A percentile compares a stretch with the other conserved stretches of the same genome.
Conservation (phyloP, 2,888 invertebrate species). For the Idaea aversata region DNA sequence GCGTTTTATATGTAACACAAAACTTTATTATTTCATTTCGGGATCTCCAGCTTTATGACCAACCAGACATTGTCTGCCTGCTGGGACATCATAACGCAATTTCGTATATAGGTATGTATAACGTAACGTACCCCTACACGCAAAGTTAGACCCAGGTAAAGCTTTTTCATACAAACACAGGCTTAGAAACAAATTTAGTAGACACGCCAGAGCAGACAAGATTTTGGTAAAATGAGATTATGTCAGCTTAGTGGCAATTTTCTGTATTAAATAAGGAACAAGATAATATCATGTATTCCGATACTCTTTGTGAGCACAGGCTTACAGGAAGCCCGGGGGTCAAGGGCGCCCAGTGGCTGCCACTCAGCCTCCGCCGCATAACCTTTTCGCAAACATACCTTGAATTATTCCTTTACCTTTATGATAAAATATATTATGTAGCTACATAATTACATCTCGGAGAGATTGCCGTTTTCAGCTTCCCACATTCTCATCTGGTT, state of each 20-base stretch:
- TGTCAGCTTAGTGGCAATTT: background rate
- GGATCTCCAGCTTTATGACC: background rate
- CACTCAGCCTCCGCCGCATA: constrained; percentile 39
- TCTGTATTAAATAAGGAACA: constrained; percentile 22
- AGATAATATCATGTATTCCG: constrained; percentile 27
- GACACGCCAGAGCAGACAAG: background rate
- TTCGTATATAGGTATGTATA: background rate
- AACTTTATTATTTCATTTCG: background rate
- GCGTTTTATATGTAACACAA: background rate
- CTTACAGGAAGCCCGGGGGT: constrained; percentile 43
- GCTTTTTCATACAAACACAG: background rate
- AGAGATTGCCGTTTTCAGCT: constrained; percentile 26
- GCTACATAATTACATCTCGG: constrained; percentile 23
- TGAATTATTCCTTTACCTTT: constrained; percentile 41
- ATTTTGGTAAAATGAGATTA: background rate
- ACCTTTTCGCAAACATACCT: constrained; percentile 45
- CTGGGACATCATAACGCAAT: background rate
- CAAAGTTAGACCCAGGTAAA: background rate
- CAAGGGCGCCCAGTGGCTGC: constrained; percentile 59
- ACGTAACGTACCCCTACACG: background rate
- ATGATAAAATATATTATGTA: constrained; percentile 16
- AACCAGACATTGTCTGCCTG: background rate
- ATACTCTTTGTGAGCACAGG: constrained; percentile 37
- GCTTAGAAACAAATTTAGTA: background rate
- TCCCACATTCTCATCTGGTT: constrained; percentile 19